phyloP scores from a whole-genome alignment of 1,140 invertebrate genomes.

The Papilio xuthus region DNA sequence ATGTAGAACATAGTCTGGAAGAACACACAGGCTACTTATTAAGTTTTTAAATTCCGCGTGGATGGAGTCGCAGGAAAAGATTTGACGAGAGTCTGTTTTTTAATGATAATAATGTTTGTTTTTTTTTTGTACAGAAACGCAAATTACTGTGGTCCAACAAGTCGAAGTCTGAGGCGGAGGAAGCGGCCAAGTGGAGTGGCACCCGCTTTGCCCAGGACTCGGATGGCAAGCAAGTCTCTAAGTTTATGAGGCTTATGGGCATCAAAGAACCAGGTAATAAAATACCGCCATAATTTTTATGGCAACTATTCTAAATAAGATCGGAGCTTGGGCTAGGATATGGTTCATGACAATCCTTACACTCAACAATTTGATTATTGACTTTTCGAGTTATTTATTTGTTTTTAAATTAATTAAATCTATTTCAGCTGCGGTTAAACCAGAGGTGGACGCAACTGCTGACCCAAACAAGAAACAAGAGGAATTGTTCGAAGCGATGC shows the following conservation, averaged over 20 bases:
- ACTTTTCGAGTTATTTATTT: not conserved
- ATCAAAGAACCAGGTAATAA: conserved; percentile 86
- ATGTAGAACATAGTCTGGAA: too few species aligned
- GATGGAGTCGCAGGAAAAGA: conserved; percentile 4
- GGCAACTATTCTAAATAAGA: too few species aligned
- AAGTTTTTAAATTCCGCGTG: too few species aligned
- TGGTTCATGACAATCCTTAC: too few species aligned
- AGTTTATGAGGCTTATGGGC: conserved; percentile 97
- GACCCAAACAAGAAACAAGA: conserved; percentile 92
- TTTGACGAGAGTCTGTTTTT: too few species aligned
- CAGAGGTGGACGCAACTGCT: conserved; percentile 62
- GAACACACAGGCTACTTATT: too few species aligned
- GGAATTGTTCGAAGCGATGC: conserved; percentile 95
- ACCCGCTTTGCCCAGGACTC: conserved; percentile 93
- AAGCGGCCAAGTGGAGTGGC: conserved; percentile 88
- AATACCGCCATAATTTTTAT: not conserved
- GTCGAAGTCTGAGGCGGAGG: conserved; percentile 66
- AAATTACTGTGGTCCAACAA: conserved; percentile 95
- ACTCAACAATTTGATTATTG: too few species aligned
- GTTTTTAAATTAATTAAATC: not conserved
- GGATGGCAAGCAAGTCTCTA: conserved; percentile 95
- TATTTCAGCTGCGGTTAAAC: conserved; percentile 60
- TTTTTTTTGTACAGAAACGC: conserved; percentile 85
- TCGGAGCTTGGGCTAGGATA: too few species aligned
- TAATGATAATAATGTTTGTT: too few species aligned